Base-by-base conservation (phyloP, 2,113 vertebrate species). In the Agelaius phoeniceus region DNA sequence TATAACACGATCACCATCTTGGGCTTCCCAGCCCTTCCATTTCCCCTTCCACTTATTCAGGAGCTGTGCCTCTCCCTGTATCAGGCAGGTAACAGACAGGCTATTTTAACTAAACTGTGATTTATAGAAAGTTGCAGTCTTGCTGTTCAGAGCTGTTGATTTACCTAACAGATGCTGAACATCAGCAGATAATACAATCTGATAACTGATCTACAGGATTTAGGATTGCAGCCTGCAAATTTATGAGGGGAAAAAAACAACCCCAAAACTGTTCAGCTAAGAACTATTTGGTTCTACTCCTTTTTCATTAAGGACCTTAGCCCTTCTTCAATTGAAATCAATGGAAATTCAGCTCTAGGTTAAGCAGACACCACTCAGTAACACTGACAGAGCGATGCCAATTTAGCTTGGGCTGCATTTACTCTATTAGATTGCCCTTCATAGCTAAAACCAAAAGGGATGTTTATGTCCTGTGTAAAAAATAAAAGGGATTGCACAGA, bases 281-380 rank as follows among this genome's bases (percentile, higher is more conserved):
- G 73, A 78, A 65, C 69, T 91, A 79, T 93, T 94, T 91, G 41
- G 13, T 89, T 94, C 78, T 54, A 61, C 74, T 87, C 31, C 48
- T 93, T 94, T 92, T 94, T 65, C 77, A 94, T 96, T 97, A 94
- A 91, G 87, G 89, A 89, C 89, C 77, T 95, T 89, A 89, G 91
- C 74, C 62, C 59, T 96, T 84, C 58, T 89, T 89, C 91, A 95
- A 43, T 84, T 95, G 94, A 95, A 92, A 96, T 95, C n/a, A 94
- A 95, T 94, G 81, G 84, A 92, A 94, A 93, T 95, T 76, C 96
- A 84, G 9, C 81, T 84, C 57, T 24, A 58, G 81, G 84, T 93
- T 95, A 93, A 93, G 80, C 61, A 86, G 85, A 33, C 31, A 92
- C 59, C 35, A 74, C 68, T 93, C 43, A 67, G 87, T 48, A 80